Evolutionary conservation across 2,797 vertebrate genomes (phyloP).

Genomic region (Syndactyla subalaris): DNA sequence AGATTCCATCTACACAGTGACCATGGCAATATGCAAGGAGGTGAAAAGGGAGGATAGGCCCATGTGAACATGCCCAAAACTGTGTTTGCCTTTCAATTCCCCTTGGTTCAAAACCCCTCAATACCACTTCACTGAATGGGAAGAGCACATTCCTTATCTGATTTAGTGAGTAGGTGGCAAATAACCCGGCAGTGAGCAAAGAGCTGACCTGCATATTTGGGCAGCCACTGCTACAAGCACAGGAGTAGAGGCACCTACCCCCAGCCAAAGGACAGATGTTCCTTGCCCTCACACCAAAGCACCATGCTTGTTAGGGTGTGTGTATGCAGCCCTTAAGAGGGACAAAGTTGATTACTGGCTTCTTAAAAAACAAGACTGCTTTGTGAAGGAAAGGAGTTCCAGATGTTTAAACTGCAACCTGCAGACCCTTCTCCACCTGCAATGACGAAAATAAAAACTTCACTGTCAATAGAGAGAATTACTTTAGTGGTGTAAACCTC

Average conservation of each 20-base stretch:
- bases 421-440: background rate
- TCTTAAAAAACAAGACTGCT: background rate
- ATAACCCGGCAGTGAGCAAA: rapidly evolving
- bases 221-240: background rate
- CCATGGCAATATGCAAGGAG: rapidly evolving
- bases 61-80: rapidly evolving
- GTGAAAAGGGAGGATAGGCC: rapidly evolving
- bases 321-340: background rate
- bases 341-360: background rate
- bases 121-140: background rate
- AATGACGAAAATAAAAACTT: background rate
- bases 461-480: background rate
- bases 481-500: background rate
- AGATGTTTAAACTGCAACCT: background rate
- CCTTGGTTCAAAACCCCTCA: background rate
- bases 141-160: background rate
- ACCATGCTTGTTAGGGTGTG: background rate
- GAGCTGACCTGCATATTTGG: background rate
- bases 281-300: rapidly evolving
- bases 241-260: rapidly evolving
- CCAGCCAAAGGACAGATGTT: background rate
- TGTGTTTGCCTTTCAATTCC: background rate
- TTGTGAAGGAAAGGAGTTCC: background rate
- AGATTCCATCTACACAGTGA: rapidly evolving
- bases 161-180: background rate